Base-by-base conservation (phyloP, 2,113 vertebrate species). In the Tetraodon nigroviridis region DNA sequence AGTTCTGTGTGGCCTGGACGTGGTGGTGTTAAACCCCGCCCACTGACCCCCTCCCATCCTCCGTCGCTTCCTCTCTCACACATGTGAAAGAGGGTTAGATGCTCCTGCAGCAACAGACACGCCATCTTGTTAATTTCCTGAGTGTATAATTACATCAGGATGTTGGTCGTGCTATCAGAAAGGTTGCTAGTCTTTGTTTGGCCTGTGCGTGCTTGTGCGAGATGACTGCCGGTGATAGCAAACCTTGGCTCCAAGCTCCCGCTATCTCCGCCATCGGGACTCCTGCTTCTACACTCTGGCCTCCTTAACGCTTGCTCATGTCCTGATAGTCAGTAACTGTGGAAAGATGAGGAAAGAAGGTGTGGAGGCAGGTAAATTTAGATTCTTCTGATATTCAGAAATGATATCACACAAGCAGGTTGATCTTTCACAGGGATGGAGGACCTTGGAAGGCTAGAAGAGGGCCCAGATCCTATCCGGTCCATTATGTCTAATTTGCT, bases 111-210 rank as follows among this genome's bases (percentile, higher is more conserved):
- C 67, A 70, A 69, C 67, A 87, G 84, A 86, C 82, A 74, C 67
- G 17, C 75, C 56, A 79, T 68, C 82, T 77, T 84, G 76, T 80
- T 83, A 78, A 84, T 86, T 88, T 88, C 84, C 84, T 84, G 80
- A 83, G 76, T 81, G 67, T 68, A 71, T 88, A 82, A 87, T 88
- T 88, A 75, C 84, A 76, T 85, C 68, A 81, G 79, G 68, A 84
- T 82, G 79, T 82, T 86, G 78, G 86, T 87, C 83, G 80, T 79
- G 60, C 66, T 76, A 72, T 82, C 80, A 61, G 76, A 82, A 73
- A 82, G 81, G 56, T 61, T 77, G 65, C 68, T 47, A n/a, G 72
- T 82, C 76, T 81, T 85, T 88, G 82, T 86, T 77, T 79, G 70
- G 74, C 73, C 76, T 81, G 73, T 82, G 76, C 79, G 73, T 84